Evolutionary conservation across 2,888 invertebrate species (phyloP), one percentile per base, ranked within the genome.

Genomic region (Loripinus fragilis): DNA sequence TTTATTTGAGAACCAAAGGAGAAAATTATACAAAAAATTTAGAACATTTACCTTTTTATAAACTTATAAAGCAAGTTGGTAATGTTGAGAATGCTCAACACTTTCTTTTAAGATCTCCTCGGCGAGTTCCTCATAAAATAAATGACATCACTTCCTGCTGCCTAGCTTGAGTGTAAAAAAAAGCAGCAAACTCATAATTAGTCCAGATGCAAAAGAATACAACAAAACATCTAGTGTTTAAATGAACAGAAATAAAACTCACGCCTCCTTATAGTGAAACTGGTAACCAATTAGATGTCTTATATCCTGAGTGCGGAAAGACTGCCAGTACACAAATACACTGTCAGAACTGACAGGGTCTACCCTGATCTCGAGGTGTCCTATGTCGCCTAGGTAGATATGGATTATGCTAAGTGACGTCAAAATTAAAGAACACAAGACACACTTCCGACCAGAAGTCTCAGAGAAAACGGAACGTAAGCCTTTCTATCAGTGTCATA

Each of bases 151-250:
- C 60, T 60, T 60, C 60, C 60, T 33, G 30, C 5, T 33, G 60
- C 60, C 60, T 60, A 60, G 60, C 60, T 60, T 17, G 60, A 60
- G 60, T 60, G 60, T 60, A 60, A 33, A 60, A n/a, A 28, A 33
- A 60, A 60, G 60, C 60, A 60, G 33, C 60, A 60, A 60, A 60
- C 60, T 60, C 33, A 60, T 45, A 60, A 60, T 30, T 60, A 60
- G 60, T 60, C 33, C 23, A 60, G 33, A 60, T 33, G 28, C 28
- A 60, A 60, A 33, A 60, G 60, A 60, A 60, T 60, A 60, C 33
- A 60, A 60, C 60, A 60, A 60, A 60, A 60, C 60, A 60, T 10
- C 60, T 60, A 60, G 60, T 60, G 60, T 30, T 60, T 60, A 8
- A 60, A 33, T 17, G 2, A 48, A 48, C 38, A 33, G 33, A 60